Percentiles rank a stretch among this genome's conserved stretches.
Conservation (phyloP, 2,113 vertebrate species). For the Anser brachyrhynchus region DNA sequence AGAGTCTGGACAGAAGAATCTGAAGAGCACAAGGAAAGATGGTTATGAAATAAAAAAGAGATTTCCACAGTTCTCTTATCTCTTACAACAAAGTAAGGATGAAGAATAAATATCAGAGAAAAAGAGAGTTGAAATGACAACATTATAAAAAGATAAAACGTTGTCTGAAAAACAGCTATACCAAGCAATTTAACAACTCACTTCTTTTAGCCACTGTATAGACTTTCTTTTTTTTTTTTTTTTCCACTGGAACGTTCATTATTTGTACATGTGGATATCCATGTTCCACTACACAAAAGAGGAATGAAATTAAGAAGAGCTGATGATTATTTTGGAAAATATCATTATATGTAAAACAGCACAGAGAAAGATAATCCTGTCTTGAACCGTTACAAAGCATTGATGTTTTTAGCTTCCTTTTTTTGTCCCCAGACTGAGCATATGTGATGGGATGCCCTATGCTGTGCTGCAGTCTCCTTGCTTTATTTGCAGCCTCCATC, state of each 20-base stretch:
- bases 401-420: neutral
- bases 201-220: neutral
- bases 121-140: neutral
- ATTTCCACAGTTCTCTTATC: neutral
- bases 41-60: neutral
- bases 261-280: neutral
- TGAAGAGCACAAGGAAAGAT: neutral
- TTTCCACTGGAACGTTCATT: neutral
- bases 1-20: neutral
- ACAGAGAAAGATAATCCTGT: neutral
- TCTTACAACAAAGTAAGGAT: neutral
- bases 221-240: neutral
- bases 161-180: neutral
- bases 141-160: neutral
- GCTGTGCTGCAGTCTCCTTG: neutral
- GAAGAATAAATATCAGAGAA: neutral
- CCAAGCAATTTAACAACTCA: neutral
- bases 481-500: neutral
- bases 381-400: neutral
- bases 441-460: fast-evolving
- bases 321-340: neutral
- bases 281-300: neutral
- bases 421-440: neutral
- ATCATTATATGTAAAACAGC: neutral
- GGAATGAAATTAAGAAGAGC: neutral